Conservation (phyloP, 2,113 vertebrate species). For the Cyanoliseus patagonus region DNA sequence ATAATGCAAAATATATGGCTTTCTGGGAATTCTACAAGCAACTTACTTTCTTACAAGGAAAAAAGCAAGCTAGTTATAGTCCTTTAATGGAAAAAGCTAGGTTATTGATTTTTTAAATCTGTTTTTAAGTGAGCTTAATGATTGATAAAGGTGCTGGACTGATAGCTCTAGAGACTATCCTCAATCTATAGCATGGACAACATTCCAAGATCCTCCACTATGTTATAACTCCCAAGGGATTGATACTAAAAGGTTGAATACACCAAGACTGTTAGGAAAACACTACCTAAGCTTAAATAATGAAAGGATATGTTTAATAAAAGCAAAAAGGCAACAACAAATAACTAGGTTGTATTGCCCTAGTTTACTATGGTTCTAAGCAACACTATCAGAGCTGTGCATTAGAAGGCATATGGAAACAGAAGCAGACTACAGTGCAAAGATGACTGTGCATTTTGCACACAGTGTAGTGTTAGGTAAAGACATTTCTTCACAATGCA, state of each 20-base stretch:
- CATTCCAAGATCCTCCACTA: background rate
- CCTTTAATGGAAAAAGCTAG: background rate
- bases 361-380: background rate
- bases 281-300: background rate
- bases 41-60: background rate
- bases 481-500: slow-evolving; percentile 34
- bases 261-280: background rate
- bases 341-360: background rate
- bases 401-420: background rate
- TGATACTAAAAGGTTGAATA: background rate
- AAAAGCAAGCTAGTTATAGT: background rate
- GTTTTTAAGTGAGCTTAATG: slow-evolving; percentile 27
- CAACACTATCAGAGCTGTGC: background rate
- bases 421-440: background rate
- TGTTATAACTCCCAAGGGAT: background rate
- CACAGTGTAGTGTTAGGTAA: background rate
- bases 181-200: slow-evolving; percentile 1
- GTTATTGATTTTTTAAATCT: slow-evolving; percentile 47
- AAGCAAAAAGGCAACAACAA: background rate
- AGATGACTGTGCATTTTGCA: background rate
- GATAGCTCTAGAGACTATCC: background rate
- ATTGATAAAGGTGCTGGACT: slow-evolving; percentile 23
- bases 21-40: background rate
- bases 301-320: background rate
- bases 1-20: background rate